A percentile compares a stretch with the other conserved stretches of the same genome.
Evolutionary conservation across 1,140 invertebrate species (phyloP).

Genomic region (Listronotus oregonensis): DNA sequence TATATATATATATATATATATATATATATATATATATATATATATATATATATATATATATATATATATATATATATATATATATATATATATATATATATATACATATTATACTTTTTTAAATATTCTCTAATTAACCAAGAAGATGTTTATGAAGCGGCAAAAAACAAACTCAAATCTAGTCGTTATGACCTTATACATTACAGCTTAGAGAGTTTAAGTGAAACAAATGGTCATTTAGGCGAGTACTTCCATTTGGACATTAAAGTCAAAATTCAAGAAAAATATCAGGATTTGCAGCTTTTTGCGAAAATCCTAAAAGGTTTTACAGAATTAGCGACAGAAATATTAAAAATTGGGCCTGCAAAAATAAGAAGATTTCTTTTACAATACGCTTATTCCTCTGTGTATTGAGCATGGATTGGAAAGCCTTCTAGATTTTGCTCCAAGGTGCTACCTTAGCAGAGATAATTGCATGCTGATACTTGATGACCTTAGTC

Average conservation of each 20-base stretch:
- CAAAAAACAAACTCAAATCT: constrained; percentile 9
- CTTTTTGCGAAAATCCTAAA: constrained; percentile 22
- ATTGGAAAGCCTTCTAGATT: constrained; percentile 14
- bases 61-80: too few species aligned
- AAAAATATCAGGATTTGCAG: background rate
- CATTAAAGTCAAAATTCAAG: background rate
- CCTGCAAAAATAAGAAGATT: constrained; percentile 22
- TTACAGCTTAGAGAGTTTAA: constrained; percentile 14
- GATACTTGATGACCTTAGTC: constrained; percentile 18
- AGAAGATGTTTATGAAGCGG: constrained; percentile 26
- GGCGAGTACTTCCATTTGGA: constrained; percentile 22
- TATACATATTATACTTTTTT: constrained; percentile 4
- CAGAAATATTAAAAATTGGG: constrained; percentile 2
- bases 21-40: constrained; percentile 13
- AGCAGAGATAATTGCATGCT: background rate
- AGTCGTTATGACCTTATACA: constrained; percentile 1
- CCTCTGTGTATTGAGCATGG: constrained; percentile 4
- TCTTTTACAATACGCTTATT: constrained; percentile 17
- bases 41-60: constrained; percentile 14
- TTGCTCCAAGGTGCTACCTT: constrained; percentile 25
- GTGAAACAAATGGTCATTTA: constrained; percentile 25
- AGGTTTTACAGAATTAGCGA: background rate
- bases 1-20: constrained; percentile 14
- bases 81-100: too few species aligned
- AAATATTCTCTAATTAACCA: constrained; percentile 12